Evolutionary conservation across 2,797 vertebrate species (phyloP).

Genomic region (Sarcophilus harrisii): DNA sequence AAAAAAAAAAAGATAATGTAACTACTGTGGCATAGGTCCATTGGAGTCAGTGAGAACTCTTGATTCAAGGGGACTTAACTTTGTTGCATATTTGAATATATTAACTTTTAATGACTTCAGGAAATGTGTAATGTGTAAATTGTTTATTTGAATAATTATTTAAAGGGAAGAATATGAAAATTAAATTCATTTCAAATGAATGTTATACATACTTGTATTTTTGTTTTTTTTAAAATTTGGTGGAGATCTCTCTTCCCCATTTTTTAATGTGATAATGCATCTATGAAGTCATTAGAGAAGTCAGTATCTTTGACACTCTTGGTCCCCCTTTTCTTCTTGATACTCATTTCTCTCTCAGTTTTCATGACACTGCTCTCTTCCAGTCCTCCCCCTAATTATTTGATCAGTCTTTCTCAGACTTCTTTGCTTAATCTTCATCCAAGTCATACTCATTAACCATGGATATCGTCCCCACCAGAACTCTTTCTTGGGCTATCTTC

Average conservation of each 20-base stretch:
- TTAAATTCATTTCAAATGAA: constrained; percentile 8
- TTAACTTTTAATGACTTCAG: background rate
- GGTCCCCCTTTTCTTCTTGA: no score
- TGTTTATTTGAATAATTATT: constrained; percentile 15
- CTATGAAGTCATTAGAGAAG: background rate
- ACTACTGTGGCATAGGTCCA: background rate
- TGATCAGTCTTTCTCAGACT: background rate
- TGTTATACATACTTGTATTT: constrained; percentile 5
- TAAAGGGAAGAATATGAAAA: background rate
- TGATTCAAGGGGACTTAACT: background rate
- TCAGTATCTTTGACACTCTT: no score
- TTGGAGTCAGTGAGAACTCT: background rate
- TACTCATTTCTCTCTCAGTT: no score
- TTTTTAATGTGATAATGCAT: background rate
- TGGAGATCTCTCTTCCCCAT: background rate
- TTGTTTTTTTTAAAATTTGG: background rate
- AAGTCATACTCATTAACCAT: background rate
- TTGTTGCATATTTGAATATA: constrained; percentile 34
- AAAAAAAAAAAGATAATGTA: background rate
- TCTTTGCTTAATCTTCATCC: background rate
- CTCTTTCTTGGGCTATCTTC: no score
- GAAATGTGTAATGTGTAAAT: background rate
- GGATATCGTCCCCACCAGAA: no score
- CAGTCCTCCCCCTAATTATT: background rate
- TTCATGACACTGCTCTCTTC: background rate